A percentile compares a stretch with the other conserved stretches of the same genome.
Evolutionary conservation across 2,113 vertebrate species (phyloP).

Genomic region (Callochromis pleurospilus): DNA sequence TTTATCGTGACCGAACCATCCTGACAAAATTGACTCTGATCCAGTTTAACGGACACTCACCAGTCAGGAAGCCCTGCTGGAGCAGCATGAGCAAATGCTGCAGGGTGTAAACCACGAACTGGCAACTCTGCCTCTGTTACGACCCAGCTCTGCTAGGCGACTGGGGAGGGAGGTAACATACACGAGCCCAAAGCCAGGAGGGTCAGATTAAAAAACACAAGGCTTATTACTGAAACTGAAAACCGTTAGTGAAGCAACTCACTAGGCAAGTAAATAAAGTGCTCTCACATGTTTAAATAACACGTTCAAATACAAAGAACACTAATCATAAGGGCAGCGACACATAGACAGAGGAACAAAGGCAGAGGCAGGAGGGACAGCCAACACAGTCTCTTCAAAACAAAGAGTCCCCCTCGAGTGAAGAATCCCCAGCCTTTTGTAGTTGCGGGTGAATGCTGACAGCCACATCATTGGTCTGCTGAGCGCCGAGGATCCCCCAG

Average conservation of each 20-base stretch:
- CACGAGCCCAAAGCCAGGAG: neutral
- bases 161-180: neutral
- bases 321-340: neutral
- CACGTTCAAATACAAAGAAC: neutral
- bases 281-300: neutral
- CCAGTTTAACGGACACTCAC: neutral
- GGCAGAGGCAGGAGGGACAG: neutral
- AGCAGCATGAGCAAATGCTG: neutral
- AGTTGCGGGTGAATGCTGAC: neutral
- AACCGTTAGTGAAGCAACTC: neutral
- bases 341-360: neutral
- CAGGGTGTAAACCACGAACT: neutral
- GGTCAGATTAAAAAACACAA: neutral
- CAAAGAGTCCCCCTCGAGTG: neutral
- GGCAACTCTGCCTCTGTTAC: neutral
- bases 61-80: neutral
- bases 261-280: neutral
- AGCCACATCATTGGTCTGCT: neutral
- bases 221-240: neutral
- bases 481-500: neutral
- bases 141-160: neutral
- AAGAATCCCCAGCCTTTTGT: neutral
- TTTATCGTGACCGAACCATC: neutral
- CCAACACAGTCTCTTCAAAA: neutral
- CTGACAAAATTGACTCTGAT: neutral